phyloP scores from a whole-genome alignment of 2,888 invertebrate genomes.

The Tipula helvola region DNA sequence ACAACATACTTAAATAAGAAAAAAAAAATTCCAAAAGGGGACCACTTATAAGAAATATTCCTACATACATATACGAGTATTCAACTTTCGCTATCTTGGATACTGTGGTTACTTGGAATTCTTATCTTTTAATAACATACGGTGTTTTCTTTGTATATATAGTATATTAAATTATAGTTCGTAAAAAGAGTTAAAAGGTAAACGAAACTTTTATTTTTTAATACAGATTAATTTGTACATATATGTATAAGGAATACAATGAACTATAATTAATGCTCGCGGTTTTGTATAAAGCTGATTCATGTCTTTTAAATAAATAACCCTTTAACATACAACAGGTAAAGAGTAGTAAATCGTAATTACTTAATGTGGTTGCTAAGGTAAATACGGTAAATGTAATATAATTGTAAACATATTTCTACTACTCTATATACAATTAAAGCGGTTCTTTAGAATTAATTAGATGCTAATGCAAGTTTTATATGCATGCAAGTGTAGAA shows the following conservation, averaged over 20 bases:
- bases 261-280: neutral
- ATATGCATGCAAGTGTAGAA: neutral
- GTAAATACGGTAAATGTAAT: neutral
- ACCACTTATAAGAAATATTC: neutral
- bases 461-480: neutral
- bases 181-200: neutral
- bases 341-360: neutral
- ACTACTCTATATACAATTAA: neutral
- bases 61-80: neutral
- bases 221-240: neutral
- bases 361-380: neutral
- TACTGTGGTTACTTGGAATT: neutral
- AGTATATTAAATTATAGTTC: neutral
- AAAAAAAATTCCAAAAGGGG: neutral
- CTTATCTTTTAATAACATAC: neutral
- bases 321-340: neutral
- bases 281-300: neutral
- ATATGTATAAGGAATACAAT: neutral
- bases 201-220: neutral
- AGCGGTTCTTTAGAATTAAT: neutral
- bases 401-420: neutral
- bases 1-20: neutral
- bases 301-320: neutral
- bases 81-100: conserved; percentile 4
- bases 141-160: neutral